These are phyloP conservation scores for Nannoperca obscura DNA, from an alignment of 2,797 vertebrate genomes.

Conservation along the genomic window DNA sequence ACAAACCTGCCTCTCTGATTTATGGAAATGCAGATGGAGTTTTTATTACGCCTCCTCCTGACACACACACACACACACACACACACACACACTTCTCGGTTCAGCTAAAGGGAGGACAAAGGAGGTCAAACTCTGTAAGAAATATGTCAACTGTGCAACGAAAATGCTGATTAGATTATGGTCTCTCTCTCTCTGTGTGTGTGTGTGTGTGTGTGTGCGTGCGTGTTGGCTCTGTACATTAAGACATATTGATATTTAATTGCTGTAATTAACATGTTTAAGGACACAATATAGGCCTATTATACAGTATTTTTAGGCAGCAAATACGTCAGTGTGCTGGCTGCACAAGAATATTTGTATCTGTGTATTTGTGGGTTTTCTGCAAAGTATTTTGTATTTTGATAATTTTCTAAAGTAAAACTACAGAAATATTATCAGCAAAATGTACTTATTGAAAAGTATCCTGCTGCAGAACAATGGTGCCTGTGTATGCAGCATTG, in stretches of 20 bases:
- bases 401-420: not conserved
- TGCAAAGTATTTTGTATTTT: not conserved
- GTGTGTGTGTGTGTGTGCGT: conserved; percentile 29
- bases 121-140: conserved; percentile 63
- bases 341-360: conserved; percentile 21
- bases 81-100: conserved; percentile 5
- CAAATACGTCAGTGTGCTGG: conserved; percentile 11
- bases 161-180: conserved; percentile 49
- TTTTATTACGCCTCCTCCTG: conserved; percentile 63
- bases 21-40: conserved; percentile 79
- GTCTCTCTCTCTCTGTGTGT: not conserved
- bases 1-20: conserved; percentile 79
- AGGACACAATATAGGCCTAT: conserved; percentile 39
- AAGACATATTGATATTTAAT: conserved; percentile 45
- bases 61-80: conserved; percentile 29
- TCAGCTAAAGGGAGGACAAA: conserved; percentile 58
- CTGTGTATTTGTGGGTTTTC: not conserved
- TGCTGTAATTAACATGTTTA: conserved; percentile 41
- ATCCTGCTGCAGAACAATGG: not conserved
- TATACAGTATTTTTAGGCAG: conserved; percentile 31
- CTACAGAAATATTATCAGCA: not conserved
- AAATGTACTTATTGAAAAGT: not conserved
- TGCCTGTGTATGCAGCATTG: not conserved
- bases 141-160: conserved; percentile 59
- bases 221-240: not conserved